Base-by-base conservation (phyloP, 2,797 vertebrate genomes). In the Denticeps clupeoides region DNA sequence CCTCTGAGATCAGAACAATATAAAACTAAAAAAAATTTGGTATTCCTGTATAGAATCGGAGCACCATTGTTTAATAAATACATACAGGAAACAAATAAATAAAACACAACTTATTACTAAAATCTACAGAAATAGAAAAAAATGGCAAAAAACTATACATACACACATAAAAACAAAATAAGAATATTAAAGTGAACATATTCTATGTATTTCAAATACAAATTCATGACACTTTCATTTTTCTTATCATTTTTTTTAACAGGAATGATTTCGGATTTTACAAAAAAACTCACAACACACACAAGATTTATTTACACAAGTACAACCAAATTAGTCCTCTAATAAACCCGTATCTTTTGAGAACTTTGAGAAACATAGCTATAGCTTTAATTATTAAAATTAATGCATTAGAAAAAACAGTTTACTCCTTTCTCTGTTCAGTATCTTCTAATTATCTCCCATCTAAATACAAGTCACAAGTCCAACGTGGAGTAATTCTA, bases 401-500 rank as follows among this genome's bases (percentile, higher is more conserved):
- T 62, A 65, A 68, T 67, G 64, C 63, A 64, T 47, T 68, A 55
- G 32, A 56, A 67, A 63, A 68, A 60, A 59, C n/a, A n/a, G n/a
- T n/a, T n/a, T n/a, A 56, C 33, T 19, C 51, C 12, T 42, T 35
- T 37, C 33, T 56, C 44, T 40, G 67, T 63, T 33, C 56, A 45
- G 63, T 68, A 60, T 66, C 70, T 37, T 66, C 58, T 64, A 76
- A 78, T 80, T 68, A 61, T 63, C 58, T 67, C 49, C 60, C 56
- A 56, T 79, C 71, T 72, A 76, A 84, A 82, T 80, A 78, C 69
- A 80, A 70, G 75, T 82, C 58, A 72, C 74, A 84, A 87, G 84
- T 83, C 84, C 82, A 84, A 81, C 82, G 78, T 78, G 83, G 83
- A 85, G 77, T 77, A 80, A 69, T 67, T 79, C 68, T 79, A 82